A percentile compares a stretch with the other conserved stretches of the same genome.
These are phyloP conservation scores for Ceratothoa steindachneri DNA, from an alignment of 2,888 invertebrate genomes.

Conservation along the genomic window DNA sequence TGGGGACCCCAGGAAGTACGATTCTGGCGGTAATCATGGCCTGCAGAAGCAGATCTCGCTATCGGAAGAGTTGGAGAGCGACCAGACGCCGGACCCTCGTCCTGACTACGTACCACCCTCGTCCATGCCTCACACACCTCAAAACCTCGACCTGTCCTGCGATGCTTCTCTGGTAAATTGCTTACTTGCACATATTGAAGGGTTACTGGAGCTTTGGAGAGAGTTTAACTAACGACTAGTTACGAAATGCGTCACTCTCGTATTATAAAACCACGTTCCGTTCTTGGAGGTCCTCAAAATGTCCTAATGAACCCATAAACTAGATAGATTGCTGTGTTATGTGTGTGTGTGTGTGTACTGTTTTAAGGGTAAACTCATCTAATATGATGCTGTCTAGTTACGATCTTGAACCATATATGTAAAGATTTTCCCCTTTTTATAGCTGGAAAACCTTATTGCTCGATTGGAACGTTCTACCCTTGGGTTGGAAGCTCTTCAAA, in stretches of 20 bases:
- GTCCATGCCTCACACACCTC: background rate
- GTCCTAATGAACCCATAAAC: no score
- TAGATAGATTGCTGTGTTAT: no score
- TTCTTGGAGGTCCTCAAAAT: no score
- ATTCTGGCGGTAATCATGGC: background rate
- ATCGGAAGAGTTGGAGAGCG: background rate
- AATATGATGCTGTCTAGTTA: no score
- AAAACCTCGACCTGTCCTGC: background rate
- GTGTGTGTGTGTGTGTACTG: no score
- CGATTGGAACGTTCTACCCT: conserved; percentile 21
- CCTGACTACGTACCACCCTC: background rate
- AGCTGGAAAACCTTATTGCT: conserved; percentile 27
- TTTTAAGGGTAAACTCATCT: no score
- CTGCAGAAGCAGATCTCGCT: background rate
- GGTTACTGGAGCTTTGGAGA: no score
- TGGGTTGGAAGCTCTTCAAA: conserved; percentile 28
- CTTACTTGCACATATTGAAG: no score
- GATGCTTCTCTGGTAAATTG: background rate
- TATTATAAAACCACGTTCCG: no score
- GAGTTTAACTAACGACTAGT: no score
- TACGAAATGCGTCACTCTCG: no score
- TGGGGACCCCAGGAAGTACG: background rate
- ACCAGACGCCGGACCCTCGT: background rate
- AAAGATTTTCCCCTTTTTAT: background rate
- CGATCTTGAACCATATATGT: no score